Conservation (phyloP, 2,888 invertebrate species). For the Orthosia cruda region DNA sequence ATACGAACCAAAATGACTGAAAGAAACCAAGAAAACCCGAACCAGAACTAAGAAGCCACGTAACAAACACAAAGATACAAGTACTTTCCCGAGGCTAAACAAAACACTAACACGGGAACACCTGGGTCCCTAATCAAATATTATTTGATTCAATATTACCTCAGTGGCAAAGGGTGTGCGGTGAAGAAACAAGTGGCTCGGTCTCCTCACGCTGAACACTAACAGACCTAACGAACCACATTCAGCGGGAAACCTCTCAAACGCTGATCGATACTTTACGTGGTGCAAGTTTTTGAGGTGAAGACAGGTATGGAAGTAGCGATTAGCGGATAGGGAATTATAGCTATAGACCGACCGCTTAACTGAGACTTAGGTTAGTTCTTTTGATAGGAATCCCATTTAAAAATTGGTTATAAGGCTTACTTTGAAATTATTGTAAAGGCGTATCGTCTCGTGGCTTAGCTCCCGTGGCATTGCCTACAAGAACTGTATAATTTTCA, state of each 20-base stretch:
- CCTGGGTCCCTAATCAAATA: conserved; percentile 84
- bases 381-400: background rate
- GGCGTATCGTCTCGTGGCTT: no score
- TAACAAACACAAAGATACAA: conserved; percentile 62
- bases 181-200: conserved; percentile 78
- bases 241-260: conserved; percentile 85
- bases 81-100: conserved; percentile 69
- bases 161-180: conserved; percentile 67
- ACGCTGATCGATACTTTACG: conserved; percentile 85
- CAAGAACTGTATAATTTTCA: no score
- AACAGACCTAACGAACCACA: conserved; percentile 88
- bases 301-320: conserved; percentile 31
- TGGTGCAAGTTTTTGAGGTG: conserved; percentile 67
- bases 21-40: conserved; percentile 10
- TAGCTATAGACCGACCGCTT: no score
- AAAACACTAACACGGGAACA: conserved; percentile 77
- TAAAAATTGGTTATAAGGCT: background rate
- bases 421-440: no score
- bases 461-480: no score
- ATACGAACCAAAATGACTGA: background rate
- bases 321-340: conserved; percentile 24
- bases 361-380: no score
- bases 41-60: conserved; percentile 42
- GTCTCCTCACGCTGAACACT: conserved; percentile 76
- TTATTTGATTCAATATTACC: conserved; percentile 87